Evolutionary conservation across 2,113 vertebrate genomes (phyloP).

Genomic region (Laterallus jamaicensis): DNA sequence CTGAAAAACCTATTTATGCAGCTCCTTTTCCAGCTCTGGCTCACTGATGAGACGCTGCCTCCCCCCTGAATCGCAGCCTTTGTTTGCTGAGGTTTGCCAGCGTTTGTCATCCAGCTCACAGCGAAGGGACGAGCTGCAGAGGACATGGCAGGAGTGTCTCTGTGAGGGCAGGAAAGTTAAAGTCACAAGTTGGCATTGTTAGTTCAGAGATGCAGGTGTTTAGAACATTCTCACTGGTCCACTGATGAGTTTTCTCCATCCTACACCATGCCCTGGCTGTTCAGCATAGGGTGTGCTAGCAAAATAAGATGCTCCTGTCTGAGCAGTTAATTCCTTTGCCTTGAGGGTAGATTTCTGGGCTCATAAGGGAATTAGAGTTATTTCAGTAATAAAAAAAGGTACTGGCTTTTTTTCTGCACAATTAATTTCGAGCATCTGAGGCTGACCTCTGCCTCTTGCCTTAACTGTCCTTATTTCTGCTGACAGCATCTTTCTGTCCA

Average conservation of each 20-base stretch:
- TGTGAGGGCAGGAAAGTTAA: neutral
- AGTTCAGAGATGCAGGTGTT: neutral
- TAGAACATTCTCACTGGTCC: neutral
- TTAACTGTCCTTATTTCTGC: neutral
- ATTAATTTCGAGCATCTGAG: neutral
- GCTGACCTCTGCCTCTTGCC: neutral
- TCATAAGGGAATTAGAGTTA: neutral
- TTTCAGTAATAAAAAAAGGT: neutral
- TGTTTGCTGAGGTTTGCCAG: neutral
- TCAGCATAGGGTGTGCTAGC: neutral
- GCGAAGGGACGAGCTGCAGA: neutral
- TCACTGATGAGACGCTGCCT: neutral
- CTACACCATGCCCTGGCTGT: neutral
- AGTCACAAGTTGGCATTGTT: neutral
- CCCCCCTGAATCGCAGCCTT: neutral
- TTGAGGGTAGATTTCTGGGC: neutral
- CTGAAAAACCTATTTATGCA: neutral
- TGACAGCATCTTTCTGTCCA: neutral
- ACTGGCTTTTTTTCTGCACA: accelerated
- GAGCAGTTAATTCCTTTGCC: neutral
- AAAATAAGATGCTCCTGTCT: neutral
- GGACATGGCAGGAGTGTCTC: neutral
- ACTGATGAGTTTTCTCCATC: neutral
- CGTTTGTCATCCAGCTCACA: neutral
- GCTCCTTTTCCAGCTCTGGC: neutral